phyloP scores from a whole-genome alignment of 2,113 vertebrate species.

The Pachypanchax playfairii region DNA sequence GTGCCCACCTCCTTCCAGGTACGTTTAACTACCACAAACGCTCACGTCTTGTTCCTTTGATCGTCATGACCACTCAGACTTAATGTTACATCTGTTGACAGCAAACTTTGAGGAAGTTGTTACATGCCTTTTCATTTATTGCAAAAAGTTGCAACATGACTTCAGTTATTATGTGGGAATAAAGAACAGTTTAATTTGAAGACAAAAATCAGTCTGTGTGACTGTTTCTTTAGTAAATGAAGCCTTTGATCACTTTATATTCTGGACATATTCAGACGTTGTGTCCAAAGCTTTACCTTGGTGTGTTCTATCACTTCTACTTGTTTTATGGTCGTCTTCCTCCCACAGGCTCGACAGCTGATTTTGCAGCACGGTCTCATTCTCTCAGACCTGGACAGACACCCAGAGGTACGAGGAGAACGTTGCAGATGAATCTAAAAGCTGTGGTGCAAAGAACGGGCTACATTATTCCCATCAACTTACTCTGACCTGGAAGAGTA shows the following conservation, averaged over 20 bases:
- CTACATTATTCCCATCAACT: too few species aligned
- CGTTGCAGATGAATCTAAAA: constrained; percentile 5
- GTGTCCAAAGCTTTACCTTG: neutral
- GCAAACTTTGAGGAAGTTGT: neutral
- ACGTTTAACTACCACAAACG: constrained; percentile 7
- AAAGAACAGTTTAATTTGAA: too few species aligned
- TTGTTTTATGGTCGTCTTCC: neutral
- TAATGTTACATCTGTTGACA: neutral
- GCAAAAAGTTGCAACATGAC: neutral
- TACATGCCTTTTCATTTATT: neutral
- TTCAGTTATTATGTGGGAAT: too few species aligned
- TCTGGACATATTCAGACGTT: too few species aligned
- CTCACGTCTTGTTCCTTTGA: neutral
- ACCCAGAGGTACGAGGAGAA: constrained; percentile 86
- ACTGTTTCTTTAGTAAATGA: too few species aligned
- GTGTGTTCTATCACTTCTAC: neutral
- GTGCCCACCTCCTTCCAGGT: constrained; percentile 98
- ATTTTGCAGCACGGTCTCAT: constrained; percentile 89
- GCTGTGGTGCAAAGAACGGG: neutral
- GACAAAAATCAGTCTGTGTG: too few species aligned
- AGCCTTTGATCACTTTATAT: too few species aligned
- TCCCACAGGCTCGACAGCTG: constrained; percentile 91
- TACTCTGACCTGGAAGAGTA: too few species aligned
- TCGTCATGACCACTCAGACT: neutral
- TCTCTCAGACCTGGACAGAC: constrained; percentile 92